These are phyloP conservation scores for Setophaga coronata DNA, from an alignment of 2,113 vertebrate genomes.

Conservation along the genomic window DNA sequence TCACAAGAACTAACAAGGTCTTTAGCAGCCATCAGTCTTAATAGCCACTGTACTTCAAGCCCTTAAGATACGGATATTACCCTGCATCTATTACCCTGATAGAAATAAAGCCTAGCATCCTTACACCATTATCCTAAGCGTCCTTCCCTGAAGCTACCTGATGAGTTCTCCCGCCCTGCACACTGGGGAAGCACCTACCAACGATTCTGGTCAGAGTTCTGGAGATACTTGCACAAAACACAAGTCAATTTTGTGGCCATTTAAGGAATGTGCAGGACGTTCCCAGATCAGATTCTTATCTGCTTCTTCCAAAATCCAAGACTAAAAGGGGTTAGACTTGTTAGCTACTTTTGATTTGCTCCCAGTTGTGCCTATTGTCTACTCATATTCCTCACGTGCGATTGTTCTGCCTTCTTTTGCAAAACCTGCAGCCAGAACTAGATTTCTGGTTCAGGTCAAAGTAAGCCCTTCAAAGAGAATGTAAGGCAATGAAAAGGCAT, in stretches of 20 bases:
- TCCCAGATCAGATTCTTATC: background rate
- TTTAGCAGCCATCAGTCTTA: conserved; percentile 3
- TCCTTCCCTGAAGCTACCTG: background rate
- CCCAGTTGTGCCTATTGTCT: background rate
- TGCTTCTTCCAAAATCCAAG: background rate
- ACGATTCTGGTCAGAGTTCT: background rate
- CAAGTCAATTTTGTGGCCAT: background rate
- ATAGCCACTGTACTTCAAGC: background rate
- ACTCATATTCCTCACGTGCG: background rate
- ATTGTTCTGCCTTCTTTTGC: background rate
- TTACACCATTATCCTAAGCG: background rate
- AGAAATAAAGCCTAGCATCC: background rate
- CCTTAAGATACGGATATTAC: background rate
- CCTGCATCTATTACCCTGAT: background rate
- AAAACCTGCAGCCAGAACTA: background rate
- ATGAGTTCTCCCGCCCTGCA: background rate
- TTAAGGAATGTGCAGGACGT: background rate
- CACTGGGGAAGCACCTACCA: background rate
- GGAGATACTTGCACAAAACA: background rate
- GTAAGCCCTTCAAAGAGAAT: background rate
- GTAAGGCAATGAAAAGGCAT: background rate
- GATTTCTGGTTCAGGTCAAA: background rate
- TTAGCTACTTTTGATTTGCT: background rate
- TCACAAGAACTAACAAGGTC: background rate
- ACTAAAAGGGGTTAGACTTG: background rate